Evolutionary conservation across 1,140 invertebrate species (phyloP), one percentile per base, ranked within the genome.

Genomic region (Heliconius melpomene): DNA sequence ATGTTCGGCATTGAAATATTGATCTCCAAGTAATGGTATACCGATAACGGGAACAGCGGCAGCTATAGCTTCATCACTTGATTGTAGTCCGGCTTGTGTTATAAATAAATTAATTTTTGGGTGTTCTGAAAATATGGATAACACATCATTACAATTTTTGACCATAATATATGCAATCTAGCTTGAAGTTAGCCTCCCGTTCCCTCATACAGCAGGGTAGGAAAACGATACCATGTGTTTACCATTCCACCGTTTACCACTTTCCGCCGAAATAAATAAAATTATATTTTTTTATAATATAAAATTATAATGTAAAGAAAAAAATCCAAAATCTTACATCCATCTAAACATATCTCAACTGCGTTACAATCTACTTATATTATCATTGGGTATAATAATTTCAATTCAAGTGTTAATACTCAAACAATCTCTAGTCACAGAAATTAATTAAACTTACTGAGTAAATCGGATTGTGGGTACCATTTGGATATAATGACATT

Each of bases 11-110:
- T 82, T 82, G 32, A 74, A 82, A 75, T 75, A 82, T 16, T 82
- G 81, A 70, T 82, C 81, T n/a, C 66, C 81, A 75, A 79, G 94
- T 87, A 85, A 84, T 88, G 79, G 80, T 79, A 77, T 85, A 83
- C 52, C 82, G 36, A 81, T 78, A 13, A 79, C 46, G 9, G 81
- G 81, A 9, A 82, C 81, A 50, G 75, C 81, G 5, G 60, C 60
- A 66, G 60, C 60, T 29, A 66, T 66, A 3, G 60, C 26, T 66
- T 66, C 60, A 16, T 66, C 60, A 66, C 23, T 66, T 16, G 60
- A 66, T 29, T 66, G 60, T 29, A 66, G 26, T 18, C 60, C 18
- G 72, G 78, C 80, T 83, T 83, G 82, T 29, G 77, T 80, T 54
- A 83, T 83, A 66, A 83, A 83, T 26, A 83, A 70, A 46, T 77